Evolutionary conservation across 2,113 vertebrate species (phyloP).

Genomic region (Boleophthalmus pectinirostris): DNA sequence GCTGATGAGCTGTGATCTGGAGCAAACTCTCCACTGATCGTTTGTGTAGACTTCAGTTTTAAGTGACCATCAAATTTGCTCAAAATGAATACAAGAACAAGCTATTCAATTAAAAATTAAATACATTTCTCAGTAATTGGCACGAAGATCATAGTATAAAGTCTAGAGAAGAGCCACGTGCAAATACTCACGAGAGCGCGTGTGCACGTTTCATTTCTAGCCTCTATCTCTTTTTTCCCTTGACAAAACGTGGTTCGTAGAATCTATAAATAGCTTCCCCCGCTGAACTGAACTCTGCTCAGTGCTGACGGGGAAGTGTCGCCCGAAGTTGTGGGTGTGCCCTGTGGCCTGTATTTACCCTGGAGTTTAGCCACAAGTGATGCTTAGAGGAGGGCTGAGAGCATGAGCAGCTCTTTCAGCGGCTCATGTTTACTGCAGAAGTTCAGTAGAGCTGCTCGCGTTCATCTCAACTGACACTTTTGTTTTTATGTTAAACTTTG

Average conservation of each 20-base stretch:
- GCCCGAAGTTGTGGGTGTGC: conserved; percentile 40
- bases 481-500: not conserved
- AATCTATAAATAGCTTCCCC: not conserved
- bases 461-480: not conserved
- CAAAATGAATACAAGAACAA: not conserved
- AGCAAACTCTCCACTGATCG: not conserved
- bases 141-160: not conserved
- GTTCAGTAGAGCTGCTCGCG: not conserved
- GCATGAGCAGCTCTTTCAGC: not conserved
- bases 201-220: not conserved
- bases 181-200: not conserved
- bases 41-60: not conserved
- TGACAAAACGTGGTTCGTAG: not conserved
- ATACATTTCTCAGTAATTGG: not conserved
- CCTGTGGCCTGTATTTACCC: not conserved
- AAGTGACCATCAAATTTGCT: not conserved
- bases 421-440: not conserved
- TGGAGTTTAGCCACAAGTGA: conserved; percentile 23
- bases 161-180: not conserved
- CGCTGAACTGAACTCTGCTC: not conserved
- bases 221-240: not conserved
- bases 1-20: not conserved
- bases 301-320: conserved; percentile 1
- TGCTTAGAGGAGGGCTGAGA: conserved; percentile 2
- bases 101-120: not conserved